These are phyloP conservation scores for Raja brachyura DNA, from an alignment of 2,113 vertebrate genomes.

Conservation along the genomic window DNA sequence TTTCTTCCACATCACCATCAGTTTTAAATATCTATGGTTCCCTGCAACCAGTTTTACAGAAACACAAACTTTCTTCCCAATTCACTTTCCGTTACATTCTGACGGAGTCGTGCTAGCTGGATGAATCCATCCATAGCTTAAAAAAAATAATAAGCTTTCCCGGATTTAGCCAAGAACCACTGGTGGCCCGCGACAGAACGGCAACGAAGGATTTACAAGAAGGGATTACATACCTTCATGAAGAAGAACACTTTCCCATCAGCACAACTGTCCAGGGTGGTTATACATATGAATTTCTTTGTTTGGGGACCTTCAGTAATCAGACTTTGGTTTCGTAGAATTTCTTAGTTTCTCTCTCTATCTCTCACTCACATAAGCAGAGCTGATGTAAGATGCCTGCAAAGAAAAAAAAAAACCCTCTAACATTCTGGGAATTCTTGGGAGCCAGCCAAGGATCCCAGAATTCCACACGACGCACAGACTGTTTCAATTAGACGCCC, in stretches of 20 bases:
- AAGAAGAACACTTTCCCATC: not conserved
- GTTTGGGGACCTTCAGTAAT: not conserved
- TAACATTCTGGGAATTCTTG: constrained; percentile 75
- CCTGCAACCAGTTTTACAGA: not conserved
- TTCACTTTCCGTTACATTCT: not conserved
- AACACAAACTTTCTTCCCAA: not conserved
- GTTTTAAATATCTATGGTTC: not conserved
- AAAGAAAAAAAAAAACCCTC: constrained; percentile 50
- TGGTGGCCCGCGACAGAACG: not conserved
- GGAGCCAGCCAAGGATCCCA: constrained; percentile 72
- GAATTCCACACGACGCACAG: constrained; percentile 81
- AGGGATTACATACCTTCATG: not conserved
- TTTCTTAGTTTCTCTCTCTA: constrained; percentile 45
- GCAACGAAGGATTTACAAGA: constrained; percentile 8
- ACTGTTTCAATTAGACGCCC: constrained; percentile 82
- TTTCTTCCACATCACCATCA: not conserved
- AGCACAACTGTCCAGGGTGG: not conserved
- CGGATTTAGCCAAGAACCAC: not conserved
- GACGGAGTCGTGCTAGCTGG: not conserved
- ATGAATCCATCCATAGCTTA: not conserved
- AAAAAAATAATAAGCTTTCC: not conserved
- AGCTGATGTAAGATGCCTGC: constrained; percentile 77
- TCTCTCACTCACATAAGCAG: constrained; percentile 46
- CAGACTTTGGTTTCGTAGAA: not conserved
- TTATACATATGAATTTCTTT: not conserved